Conservation (phyloP, 2,888 invertebrate genomes). For the Gymnocheta viridis region DNA sequence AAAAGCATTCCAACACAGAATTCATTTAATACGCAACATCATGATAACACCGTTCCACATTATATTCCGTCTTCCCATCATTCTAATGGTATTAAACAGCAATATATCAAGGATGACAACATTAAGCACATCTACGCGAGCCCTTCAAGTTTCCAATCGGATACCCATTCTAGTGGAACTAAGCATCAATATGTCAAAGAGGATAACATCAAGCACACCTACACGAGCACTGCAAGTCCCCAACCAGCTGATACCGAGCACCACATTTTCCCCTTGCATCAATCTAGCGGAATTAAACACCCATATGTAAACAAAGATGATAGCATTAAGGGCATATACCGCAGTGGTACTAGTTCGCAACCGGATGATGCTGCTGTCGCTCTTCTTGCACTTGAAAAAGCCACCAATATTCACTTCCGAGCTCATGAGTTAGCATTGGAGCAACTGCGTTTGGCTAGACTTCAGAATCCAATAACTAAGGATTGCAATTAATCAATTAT, state of each 20-base stretch:
- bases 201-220: slow-evolving; percentile 34
- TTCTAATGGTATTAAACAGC: slow-evolving; percentile 33
- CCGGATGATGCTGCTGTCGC: slow-evolving; percentile 56
- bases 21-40: not conserved
- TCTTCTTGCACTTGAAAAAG: slow-evolving; percentile 74
- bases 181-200: slow-evolving; percentile 54
- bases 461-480: slow-evolving; percentile 70
- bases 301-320: slow-evolving; percentile 52
- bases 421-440: slow-evolving; percentile 79
- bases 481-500: slow-evolving; percentile 63
- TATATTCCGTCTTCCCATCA: slow-evolving; percentile 39
- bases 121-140: slow-evolving; percentile 33
- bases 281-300: slow-evolving; percentile 34
- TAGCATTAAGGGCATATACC: slow-evolving; percentile 14
- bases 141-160: slow-evolving; percentile 31
- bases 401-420: slow-evolving; percentile 78
- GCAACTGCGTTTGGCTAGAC: slow-evolving; percentile 77
- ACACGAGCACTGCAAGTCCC: slow-evolving; percentile 1
- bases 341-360: slow-evolving; percentile 19
- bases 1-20: not conserved
- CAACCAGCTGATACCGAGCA: slow-evolving; percentile 55
- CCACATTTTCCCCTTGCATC: slow-evolving; percentile 24
- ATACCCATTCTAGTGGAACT: slow-evolving; percentile 14
- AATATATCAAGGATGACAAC: slow-evolving; percentile 42
- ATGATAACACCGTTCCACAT: slow-evolving; percentile 3